These are phyloP conservation scores for Pollimyrus isidori DNA, from an alignment of 2,113 vertebrate genomes.

Conservation along the genomic window DNA sequence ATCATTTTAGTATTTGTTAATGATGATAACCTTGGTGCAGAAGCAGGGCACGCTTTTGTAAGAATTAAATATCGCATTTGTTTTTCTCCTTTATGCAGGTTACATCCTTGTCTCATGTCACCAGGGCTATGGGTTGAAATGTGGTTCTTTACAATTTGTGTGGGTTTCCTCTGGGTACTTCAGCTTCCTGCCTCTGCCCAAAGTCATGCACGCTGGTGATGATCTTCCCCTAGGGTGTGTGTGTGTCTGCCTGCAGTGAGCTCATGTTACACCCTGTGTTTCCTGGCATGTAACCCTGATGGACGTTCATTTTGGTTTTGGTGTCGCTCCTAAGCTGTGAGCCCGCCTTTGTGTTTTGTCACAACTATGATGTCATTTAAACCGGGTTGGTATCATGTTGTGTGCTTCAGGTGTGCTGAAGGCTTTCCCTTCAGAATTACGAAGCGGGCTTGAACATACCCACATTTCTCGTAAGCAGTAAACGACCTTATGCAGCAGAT, in stretches of 20 bases:
- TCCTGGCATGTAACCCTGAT: neutral
- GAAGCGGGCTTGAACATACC: neutral
- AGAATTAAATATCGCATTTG: neutral
- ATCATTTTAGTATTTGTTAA: neutral
- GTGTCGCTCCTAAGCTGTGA: neutral
- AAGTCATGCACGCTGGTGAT: neutral
- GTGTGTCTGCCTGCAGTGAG: neutral
- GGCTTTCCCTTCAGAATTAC: neutral
- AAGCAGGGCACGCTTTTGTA: neutral
- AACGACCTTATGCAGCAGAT: neutral
- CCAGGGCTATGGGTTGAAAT: neutral
- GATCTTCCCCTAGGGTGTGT: neutral
- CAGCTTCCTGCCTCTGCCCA: neutral
- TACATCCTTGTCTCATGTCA: neutral
- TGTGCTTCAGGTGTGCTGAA: neutral
- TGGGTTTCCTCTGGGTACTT: neutral
- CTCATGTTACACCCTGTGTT: neutral
- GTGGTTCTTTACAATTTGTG: neutral
- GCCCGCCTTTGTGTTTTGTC: neutral
- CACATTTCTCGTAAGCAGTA: neutral
- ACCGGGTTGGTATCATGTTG: neutral
- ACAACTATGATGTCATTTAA: neutral
- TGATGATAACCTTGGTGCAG: neutral
- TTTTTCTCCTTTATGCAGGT: neutral
- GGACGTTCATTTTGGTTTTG: neutral